These are phyloP conservation scores for Tupiocoris notatus DNA, from an alignment of 2,888 invertebrate species.

Conservation along the genomic window DNA sequence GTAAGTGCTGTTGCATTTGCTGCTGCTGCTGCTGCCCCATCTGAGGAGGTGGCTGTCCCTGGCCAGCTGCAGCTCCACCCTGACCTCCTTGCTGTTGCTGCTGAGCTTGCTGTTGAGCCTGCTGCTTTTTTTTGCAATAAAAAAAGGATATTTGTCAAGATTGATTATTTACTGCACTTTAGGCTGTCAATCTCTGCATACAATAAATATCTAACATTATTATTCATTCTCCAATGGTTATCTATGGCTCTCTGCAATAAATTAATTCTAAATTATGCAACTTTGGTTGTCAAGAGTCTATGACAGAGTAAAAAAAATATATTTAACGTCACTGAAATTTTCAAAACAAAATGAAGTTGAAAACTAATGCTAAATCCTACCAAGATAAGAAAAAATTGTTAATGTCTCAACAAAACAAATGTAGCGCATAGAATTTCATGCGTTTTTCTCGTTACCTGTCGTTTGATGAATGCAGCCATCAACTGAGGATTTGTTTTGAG, in stretches of 20 bases:
- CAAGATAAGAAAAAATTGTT: not conserved
- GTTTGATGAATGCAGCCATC: constrained; percentile 91
- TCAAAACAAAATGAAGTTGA: constrained; percentile 12
- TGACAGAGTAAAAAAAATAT: too few species aligned
- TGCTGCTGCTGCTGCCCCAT: constrained; percentile 53
- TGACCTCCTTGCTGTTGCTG: constrained; percentile 51
- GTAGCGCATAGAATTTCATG: not conserved
- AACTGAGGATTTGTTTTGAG: constrained; percentile 91
- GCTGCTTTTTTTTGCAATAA: too few species aligned
- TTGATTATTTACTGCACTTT: too few species aligned
- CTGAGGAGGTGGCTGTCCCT: constrained; percentile 57
- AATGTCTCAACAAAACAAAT: not conserved
- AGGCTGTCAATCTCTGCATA: too few species aligned
- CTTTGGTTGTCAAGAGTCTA: too few species aligned
- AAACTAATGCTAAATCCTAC: not conserved
- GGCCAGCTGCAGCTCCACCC: constrained; percentile 56
- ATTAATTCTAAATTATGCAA: too few species aligned
- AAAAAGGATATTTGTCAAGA: too few species aligned
- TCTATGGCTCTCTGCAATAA: too few species aligned
- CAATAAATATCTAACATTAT: too few species aligned
- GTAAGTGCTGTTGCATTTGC: constrained; percentile 60
- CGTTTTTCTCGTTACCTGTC: constrained; percentile 62
- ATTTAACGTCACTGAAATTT: too few species aligned
- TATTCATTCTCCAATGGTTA: too few species aligned
- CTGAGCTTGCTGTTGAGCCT: constrained; percentile 55